phyloP scores from a whole-genome alignment of 2,113 vertebrate species.

The Thamnophis sirtalis region DNA sequence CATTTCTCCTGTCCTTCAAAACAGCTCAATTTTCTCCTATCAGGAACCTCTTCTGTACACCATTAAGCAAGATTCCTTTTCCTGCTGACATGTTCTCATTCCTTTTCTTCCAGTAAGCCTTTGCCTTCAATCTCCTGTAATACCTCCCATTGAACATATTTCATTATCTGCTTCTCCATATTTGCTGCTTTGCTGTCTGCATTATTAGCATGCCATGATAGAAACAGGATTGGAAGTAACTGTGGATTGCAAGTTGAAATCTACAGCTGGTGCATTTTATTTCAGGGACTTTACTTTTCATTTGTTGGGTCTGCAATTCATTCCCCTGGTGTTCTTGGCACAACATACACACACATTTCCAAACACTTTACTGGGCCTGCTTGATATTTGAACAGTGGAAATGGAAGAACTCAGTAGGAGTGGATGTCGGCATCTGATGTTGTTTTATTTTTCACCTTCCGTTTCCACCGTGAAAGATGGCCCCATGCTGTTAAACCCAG shows the following conservation, averaged over 20 bases:
- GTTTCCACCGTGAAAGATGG: constrained; percentile 54
- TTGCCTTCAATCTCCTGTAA: constrained; percentile 33
- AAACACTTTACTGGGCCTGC: constrained; percentile 60
- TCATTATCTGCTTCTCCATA: constrained; percentile 49
- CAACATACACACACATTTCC: constrained; percentile 51
- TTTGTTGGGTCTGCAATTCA: constrained; percentile 44
- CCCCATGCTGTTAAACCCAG: constrained; percentile 60
- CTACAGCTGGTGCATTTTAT: constrained; percentile 58
- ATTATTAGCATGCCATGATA: constrained; percentile 35
- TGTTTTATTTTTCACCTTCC: constrained; percentile 39
- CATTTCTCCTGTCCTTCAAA: constrained; percentile 19
- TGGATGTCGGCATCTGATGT: constrained; percentile 49
- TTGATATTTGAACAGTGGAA: constrained; percentile 62
- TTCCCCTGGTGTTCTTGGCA: constrained; percentile 55
- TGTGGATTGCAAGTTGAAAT: constrained; percentile 38
- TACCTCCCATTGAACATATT: constrained; percentile 18
- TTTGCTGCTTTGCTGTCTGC: constrained; percentile 38
- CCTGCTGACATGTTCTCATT: constrained; percentile 27
- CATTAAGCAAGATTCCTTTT: constrained; percentile 46
- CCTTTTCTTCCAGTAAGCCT: constrained; percentile 20
- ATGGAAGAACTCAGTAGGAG: constrained; percentile 59
- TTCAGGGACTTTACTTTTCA: constrained; percentile 49
- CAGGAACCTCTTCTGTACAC: constrained; percentile 32
- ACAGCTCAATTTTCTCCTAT: constrained; percentile 18
- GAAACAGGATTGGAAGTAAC: constrained; percentile 56